Evolutionary conservation across 2,888 invertebrate genomes (phyloP).

Genomic region (Anthophora plumipes): DNA sequence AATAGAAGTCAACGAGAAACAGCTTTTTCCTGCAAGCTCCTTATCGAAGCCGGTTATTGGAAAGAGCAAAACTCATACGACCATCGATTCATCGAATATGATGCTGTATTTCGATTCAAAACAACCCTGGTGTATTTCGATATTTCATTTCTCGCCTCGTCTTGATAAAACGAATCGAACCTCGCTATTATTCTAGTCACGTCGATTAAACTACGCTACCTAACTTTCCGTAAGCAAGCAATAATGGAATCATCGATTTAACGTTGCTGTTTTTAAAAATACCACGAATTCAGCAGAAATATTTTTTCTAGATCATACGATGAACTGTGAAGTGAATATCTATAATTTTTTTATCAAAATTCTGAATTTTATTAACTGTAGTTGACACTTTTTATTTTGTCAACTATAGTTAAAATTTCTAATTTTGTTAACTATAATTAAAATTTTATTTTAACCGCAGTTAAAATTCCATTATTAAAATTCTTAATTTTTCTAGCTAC

Average conservation of each 20-base stretch:
- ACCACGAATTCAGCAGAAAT: neutral
- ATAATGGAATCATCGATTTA: neutral
- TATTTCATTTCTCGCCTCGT: neutral
- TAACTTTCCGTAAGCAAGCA: neutral
- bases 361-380: too few relatives aligned
- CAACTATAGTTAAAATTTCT: neutral
- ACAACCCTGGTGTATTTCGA: neutral
- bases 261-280: neutral
- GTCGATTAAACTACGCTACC: too few relatives aligned
- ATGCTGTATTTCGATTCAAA: neutral
- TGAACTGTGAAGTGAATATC: too few relatives aligned
- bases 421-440: too few relatives aligned
- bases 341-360: too few relatives aligned
- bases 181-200: slow-evolving; percentile 6
- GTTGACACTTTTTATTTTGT: too few relatives aligned
- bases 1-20: neutral
- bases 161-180: neutral
- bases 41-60: slow-evolving; percentile 8
- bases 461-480: too few relatives aligned
- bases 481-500: too few relatives aligned
- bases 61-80: too few relatives aligned
- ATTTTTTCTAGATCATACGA: neutral
- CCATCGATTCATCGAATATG: too few relatives aligned
- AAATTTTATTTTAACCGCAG: too few relatives aligned
- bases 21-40: neutral